Conservation (phyloP, 2,888 invertebrate species). For the Eugnorisma glareosa region DNA sequence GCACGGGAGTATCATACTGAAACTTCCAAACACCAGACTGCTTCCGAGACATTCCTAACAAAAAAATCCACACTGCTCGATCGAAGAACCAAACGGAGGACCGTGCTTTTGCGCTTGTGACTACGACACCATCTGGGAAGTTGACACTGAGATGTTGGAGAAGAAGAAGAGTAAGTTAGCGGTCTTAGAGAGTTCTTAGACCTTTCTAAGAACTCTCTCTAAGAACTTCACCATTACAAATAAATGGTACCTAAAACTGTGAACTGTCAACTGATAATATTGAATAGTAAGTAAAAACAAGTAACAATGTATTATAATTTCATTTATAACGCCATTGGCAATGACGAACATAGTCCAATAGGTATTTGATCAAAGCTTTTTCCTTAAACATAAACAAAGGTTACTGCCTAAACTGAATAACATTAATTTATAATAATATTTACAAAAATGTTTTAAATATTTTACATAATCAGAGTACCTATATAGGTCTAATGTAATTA, state of each 20-base stretch:
- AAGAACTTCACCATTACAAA: background rate
- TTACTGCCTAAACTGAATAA: background rate
- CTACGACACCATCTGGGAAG: background rate
- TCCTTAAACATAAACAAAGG: constrained; percentile 22
- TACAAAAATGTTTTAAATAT: background rate
- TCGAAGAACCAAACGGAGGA: background rate
- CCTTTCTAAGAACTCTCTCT: background rate
- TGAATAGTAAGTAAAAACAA: background rate
- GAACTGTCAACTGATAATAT: background rate
- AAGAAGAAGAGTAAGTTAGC: too few species aligned
- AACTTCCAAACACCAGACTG: background rate
- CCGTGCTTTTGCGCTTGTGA: background rate
- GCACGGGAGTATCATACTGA: background rate
- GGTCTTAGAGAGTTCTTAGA: too few species aligned
- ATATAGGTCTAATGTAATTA: background rate
- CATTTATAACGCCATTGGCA: background rate
- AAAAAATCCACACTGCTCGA: background rate
- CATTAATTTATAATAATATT: background rate
- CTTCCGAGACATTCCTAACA: background rate
- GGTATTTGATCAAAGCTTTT: background rate
- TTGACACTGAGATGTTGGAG: background rate
- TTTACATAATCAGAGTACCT: background rate
- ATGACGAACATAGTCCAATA: background rate
- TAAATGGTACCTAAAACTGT: background rate
- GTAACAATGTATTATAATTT: background rate